phyloP scores from a whole-genome alignment of 1,140 invertebrate species.

The Macrocentrus cingulum region DNA sequence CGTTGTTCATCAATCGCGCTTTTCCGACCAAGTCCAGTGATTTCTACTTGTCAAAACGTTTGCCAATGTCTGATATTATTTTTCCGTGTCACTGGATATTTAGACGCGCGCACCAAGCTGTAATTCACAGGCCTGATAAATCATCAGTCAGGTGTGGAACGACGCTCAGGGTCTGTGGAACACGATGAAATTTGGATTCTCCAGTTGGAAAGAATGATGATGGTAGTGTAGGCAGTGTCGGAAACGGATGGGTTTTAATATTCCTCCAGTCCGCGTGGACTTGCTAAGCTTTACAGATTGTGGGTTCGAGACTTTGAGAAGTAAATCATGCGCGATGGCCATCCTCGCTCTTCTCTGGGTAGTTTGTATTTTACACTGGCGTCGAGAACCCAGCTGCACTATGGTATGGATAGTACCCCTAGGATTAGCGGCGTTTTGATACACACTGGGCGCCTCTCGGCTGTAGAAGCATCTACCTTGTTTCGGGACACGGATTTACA shows the following conservation, averaged over 20 bases:
- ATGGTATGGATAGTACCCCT: constrained; percentile 1
- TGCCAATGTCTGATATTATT: neutral
- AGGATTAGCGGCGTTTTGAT: constrained; percentile 19
- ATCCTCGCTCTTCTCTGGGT: constrained; percentile 7
- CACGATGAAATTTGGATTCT: constrained; percentile 19
- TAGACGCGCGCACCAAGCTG: too few species aligned
- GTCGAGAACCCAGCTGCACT: constrained; percentile 18
- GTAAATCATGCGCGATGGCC: constrained; percentile 19
- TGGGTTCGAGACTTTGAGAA: constrained; percentile 22
- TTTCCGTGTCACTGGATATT: too few species aligned
- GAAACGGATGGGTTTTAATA: constrained; percentile 22
- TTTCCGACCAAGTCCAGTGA: neutral
- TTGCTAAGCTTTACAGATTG: constrained; percentile 23
- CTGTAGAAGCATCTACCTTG: neutral
- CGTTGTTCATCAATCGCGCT: neutral
- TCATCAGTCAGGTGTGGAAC: constrained; percentile 1
- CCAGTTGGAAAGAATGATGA: constrained; percentile 7
- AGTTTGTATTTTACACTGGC: constrained; percentile 17
- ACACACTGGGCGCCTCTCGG: constrained; percentile 16
- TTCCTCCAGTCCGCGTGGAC: constrained; percentile 18
- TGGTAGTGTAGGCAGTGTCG: neutral
- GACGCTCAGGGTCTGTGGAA: neutral
- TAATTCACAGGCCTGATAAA: neutral
- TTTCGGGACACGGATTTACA: constrained; percentile 5
- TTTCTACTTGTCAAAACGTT: neutral